Evolutionary conservation across 2,113 vertebrate genomes (phyloP).

Genomic region (Tiliqua scincoides): DNA sequence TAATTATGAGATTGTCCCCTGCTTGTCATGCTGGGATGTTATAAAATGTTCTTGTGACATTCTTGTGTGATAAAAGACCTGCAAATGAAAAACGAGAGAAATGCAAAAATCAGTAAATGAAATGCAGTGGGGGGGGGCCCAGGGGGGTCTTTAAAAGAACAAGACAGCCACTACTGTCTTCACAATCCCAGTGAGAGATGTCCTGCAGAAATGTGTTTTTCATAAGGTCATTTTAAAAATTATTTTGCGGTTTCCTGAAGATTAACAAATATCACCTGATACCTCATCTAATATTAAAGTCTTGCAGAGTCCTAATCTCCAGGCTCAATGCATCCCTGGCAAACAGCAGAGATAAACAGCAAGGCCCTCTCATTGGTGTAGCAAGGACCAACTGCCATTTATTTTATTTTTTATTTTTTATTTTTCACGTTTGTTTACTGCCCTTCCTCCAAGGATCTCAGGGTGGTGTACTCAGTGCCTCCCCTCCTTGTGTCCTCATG

Average conservation of each 20-base stretch:
- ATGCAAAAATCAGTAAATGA: not conserved
- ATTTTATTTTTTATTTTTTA: no score
- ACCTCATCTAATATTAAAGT: no score
- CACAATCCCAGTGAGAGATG: not conserved
- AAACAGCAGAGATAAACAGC: no score
- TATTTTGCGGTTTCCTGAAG: not conserved
- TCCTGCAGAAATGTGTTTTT: not conserved
- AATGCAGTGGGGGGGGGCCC: not conserved
- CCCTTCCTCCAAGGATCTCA: no score
- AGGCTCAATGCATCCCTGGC: no score
- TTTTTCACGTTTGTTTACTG: no score
- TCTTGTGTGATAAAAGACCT: not conserved
- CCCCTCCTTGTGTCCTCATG: no score
- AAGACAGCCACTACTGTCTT: fast-evolving
- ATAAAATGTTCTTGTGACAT: conserved; percentile 13
- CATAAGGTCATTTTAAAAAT: not conserved
- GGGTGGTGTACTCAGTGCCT: no score
- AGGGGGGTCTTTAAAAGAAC: not conserved
- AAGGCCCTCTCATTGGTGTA: no score
- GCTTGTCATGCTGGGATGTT: not conserved
- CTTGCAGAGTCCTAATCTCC: no score
- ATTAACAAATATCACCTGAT: no score
- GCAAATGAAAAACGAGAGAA: not conserved
- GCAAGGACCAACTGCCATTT: no score
- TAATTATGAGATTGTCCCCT: not conserved